Evolutionary conservation across 2,797 vertebrate genomes (phyloP).

Genomic region (Cossypha caffra): DNA sequence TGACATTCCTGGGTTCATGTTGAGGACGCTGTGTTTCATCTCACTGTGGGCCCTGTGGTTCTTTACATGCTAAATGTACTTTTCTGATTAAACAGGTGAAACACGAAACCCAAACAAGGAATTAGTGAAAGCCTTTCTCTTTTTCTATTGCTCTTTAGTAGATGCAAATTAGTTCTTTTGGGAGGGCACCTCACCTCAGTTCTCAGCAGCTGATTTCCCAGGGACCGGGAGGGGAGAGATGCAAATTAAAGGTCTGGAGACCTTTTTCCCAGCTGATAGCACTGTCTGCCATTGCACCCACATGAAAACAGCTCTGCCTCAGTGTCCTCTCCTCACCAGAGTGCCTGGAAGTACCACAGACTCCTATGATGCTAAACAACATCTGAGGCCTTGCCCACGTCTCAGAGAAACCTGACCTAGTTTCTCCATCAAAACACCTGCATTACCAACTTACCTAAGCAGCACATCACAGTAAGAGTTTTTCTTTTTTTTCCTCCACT

Average conservation of each 20-base stretch:
- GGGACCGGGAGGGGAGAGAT: not conserved
- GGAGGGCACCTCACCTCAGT: accelerated
- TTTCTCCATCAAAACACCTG: slow-evolving; percentile 37
- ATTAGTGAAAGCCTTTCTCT: not conserved
- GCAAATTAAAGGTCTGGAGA: not conserved
- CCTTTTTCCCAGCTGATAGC: not conserved
- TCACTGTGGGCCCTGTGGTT: not conserved
- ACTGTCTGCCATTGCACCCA: not conserved
- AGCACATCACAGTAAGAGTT: not conserved
- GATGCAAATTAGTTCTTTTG: not conserved
- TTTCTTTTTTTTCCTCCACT: not conserved
- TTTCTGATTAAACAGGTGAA: not conserved
- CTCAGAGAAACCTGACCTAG: slow-evolving; percentile 25
- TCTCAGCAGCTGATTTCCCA: not conserved
- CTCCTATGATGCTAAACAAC: not conserved
- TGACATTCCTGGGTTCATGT: not conserved
- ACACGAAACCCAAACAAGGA: not conserved
- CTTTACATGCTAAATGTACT: not conserved
- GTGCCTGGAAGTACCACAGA: not conserved
- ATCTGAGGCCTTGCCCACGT: not conserved
- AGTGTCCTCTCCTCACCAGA: not conserved
- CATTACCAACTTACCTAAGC: not conserved
- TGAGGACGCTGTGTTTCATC: not conserved
- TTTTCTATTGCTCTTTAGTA: not conserved
- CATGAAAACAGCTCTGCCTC: not conserved